Conservation (phyloP, 2,797 vertebrate species). For the Danio jaintianensis region DNA sequence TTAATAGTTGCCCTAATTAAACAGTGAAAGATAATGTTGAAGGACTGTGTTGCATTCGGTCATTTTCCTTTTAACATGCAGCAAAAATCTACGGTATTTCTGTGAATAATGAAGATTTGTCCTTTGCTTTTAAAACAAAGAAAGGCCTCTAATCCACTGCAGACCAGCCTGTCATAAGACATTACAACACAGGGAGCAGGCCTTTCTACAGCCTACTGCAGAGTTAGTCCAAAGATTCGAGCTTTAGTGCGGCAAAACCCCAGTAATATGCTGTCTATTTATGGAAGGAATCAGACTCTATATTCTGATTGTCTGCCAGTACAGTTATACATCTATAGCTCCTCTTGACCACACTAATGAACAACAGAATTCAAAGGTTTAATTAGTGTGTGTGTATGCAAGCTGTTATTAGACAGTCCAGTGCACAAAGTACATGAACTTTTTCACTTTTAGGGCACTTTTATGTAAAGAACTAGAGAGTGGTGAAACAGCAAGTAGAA, state of each 20-base stretch:
- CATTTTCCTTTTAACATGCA: not conserved
- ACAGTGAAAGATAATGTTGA: not conserved
- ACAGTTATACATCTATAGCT: not conserved
- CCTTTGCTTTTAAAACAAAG: constrained; percentile 3
- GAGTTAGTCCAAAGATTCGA: constrained; percentile 3
- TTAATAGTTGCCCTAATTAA: not conserved
- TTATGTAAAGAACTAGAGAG: too few species aligned
- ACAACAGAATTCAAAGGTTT: constrained; percentile 10
- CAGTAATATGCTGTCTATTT: constrained; percentile 33
- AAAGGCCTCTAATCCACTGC: constrained; percentile 19
- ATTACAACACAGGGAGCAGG: constrained; percentile 14
- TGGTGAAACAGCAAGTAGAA: too few species aligned
- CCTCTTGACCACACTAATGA: constrained; percentile 11
- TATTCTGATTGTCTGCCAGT: constrained; percentile 22
- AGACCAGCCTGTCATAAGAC: not conserved
- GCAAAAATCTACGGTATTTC: not conserved
- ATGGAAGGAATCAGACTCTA: constrained; percentile 2
- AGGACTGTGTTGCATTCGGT: not conserved
- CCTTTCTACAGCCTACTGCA: not conserved
- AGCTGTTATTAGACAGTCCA: not conserved
- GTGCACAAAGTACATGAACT: not conserved
- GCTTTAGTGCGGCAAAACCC: constrained; percentile 27
- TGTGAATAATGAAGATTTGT: not conserved
- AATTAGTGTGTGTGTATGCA: not conserved
- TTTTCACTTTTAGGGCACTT: too few species aligned